Conservation (phyloP, 2,797 vertebrate species). For the Falco naumanni region DNA sequence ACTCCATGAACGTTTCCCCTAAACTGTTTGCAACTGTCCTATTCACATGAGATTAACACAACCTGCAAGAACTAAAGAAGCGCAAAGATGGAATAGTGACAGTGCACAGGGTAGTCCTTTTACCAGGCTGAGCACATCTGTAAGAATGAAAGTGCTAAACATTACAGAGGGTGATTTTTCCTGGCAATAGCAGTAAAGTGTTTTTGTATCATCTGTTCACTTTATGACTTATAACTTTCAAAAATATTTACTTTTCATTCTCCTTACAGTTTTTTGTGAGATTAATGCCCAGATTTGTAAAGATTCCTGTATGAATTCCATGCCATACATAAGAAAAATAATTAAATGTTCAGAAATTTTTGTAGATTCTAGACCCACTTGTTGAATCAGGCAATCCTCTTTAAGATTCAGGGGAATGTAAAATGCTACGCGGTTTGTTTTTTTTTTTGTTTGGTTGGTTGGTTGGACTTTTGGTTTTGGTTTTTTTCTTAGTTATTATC, state of each 20-base stretch:
- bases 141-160: background rate
- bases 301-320: background rate
- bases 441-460: background rate
- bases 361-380: background rate
- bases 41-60: background rate
- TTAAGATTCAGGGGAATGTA: background rate
- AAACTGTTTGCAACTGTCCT: background rate
- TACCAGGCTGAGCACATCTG: background rate
- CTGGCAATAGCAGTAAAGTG: background rate
- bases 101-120: background rate
- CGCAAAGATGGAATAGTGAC: background rate
- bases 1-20: background rate
- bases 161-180: background rate
- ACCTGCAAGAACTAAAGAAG: background rate
- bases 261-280: background rate
- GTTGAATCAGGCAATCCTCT: background rate
- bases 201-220: background rate
- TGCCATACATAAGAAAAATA: background rate
- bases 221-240: background rate
- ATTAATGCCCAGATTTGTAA: background rate
- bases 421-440: fast-evolving
- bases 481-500: background rate
- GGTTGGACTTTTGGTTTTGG: background rate
- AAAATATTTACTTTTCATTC: background rate
- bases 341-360: background rate